Base-by-base conservation (phyloP, 2,113 vertebrate species). In the Phainopepla nitens region DNA sequence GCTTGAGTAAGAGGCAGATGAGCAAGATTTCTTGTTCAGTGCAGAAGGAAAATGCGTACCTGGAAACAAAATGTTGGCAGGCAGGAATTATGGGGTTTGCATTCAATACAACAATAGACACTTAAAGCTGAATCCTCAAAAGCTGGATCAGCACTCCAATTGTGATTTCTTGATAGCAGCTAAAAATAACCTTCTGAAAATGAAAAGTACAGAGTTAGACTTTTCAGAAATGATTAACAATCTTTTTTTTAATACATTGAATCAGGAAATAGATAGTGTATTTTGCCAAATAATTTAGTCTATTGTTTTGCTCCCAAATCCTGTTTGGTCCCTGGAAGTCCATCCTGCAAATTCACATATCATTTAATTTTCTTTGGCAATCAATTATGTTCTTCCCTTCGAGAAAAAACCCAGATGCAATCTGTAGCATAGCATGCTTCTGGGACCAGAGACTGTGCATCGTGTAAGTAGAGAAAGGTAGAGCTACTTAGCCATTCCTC, bases 381-480 rank as follows among this genome's bases (percentile, higher is more conserved):
- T 64, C 54, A 64, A 58, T 33, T 54, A 3, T 36, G 4, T 24
- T 10, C 57, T 69, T 64, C 14, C 6, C 7, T 80, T 69, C 65
- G 54, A 81, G 36, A 61, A 7, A 57, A 93, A 94, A 4, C 6
- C 35, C 41, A 28, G 36, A 33, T 65, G 11, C 9, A 47, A 8
- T 19, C 53, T 31, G 22, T 77, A n/a, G 14, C 0, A 1, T 9
- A 51, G 3, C 19, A 10, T 21, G 21, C 21, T 83, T 62, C 25
- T 50, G 29, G 11, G 23, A 54, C n/a, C 47, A 35, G 49, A 77
- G 44, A 28, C 10, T 2, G 1, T 0, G 0, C 6, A 24, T 0
- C 0, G 10, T 47, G 7, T 33, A 90, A 56, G 21, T 6, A 60
- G 20, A 61, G 7, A 27, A 86, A 66, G 8, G 15, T 15, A 41